Evolutionary conservation across 2,797 vertebrate genomes (phyloP).

Genomic region (Ceryle rudis): DNA sequence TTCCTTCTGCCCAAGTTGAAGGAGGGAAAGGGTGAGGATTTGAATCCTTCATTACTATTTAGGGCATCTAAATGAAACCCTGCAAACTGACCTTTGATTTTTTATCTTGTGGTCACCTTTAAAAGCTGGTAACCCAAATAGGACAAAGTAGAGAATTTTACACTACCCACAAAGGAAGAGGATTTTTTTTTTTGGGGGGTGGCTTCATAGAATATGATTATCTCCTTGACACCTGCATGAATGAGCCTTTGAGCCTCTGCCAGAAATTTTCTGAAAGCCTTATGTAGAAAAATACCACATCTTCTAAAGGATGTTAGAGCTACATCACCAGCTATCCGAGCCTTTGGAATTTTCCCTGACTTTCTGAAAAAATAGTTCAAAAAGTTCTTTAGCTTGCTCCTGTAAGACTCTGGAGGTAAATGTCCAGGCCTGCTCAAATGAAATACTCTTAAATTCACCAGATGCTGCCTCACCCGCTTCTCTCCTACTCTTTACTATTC

Average conservation of each 20-base stretch:
- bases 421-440: conserved; percentile 44
- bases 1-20: not conserved
- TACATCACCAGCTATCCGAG: not conserved
- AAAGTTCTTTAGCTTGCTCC: not conserved
- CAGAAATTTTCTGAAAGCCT: conserved; percentile 25
- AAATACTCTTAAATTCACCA: conserved; percentile 28
- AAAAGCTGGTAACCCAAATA: not conserved
- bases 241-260: conserved; percentile 3
- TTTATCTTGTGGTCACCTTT: not conserved
- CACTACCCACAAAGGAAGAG: not conserved
- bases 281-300: not conserved
- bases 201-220: not conserved
- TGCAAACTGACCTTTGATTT: not conserved
- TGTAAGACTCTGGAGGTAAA: conserved; percentile 5
- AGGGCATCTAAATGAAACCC: not conserved
- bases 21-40: not conserved
- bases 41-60: not conserved
- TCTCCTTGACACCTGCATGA: conserved; percentile 36
- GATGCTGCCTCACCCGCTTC: conserved; percentile 35
- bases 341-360: conserved; percentile 10
- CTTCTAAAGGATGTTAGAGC: not conserved
- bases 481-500: conserved; percentile 43
- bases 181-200: not conserved
- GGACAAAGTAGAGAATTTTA: not conserved
- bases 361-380: conserved; percentile 30